Base-by-base conservation (phyloP, 2,797 vertebrate genomes). In the Salmo trutta region DNA sequence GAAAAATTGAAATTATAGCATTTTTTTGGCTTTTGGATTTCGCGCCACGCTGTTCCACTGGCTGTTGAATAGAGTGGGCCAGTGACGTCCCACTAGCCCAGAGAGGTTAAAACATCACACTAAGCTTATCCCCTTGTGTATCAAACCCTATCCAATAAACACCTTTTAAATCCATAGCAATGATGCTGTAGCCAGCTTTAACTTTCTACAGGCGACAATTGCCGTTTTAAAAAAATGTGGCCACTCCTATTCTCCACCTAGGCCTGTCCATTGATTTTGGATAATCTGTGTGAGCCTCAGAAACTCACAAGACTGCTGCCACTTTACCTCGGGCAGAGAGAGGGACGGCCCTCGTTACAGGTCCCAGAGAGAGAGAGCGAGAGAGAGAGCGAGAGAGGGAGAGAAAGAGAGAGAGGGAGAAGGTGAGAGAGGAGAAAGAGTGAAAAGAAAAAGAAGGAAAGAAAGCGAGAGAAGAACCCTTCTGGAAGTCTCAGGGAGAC, bases 241-340 rank as follows among this genome's bases (percentile, higher is more conserved):
- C 73, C 17, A 7, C 75, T 87, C 81, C 75, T 76, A 83, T 89
- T 88, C 88, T 83, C 89, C 79, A 69, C 84, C 88, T 83, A 83
- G 89, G 75, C 76, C 78, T 81, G 83, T 74, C 69, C 86, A 93
- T 93, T 93, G 91, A 95, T 93, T 90, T 87, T 77, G 75, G 85
- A 90, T 88, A 67, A 84, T 82, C 76, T 88, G 81, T 83, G 83
- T 87, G 86, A 85, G 83, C 80, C 81, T 75, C 14, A 85, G 76
- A 79, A 91, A 92, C 86, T 75, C 68, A 0, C 72, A 71, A 86
- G 77, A 84, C 84, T 15, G 47, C 62, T 71, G 82, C 79, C 77
- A 74, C 74, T 86, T 83, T 82, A 82, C 75, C 81, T 89, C 70
- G 0, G 0, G 71, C 82, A 81, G 69, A 72, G 16, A 1, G 67